Conservation (phyloP, 2,888 invertebrate species). For the Rapana venosa region DNA sequence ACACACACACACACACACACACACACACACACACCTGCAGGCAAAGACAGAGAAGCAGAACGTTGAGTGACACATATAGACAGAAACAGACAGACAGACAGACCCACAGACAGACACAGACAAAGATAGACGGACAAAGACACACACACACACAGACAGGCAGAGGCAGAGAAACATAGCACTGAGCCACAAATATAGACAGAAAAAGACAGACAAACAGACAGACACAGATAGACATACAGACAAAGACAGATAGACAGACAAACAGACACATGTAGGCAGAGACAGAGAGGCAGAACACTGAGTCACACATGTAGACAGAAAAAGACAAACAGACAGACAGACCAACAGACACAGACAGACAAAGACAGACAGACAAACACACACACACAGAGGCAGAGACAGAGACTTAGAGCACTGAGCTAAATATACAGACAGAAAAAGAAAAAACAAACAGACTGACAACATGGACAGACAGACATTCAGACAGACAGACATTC, state of each 20-base stretch:
- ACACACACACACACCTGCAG: too few relatives aligned
- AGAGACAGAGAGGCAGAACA: neutral
- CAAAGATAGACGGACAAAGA: neutral
- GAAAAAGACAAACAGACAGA: neutral
- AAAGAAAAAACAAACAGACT: too few relatives aligned
- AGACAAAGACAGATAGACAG: too few relatives aligned
- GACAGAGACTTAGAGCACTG: neutral
- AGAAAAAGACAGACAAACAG: too few relatives aligned
- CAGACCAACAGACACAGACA: neutral
- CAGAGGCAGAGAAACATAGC: neutral
- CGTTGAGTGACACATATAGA: neutral
- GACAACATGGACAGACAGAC: too few relatives aligned
- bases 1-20: too few relatives aligned
- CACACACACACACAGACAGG: neutral
- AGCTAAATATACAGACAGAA: too few relatives aligned
- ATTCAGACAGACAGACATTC: too few relatives aligned
- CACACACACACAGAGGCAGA: neutral
- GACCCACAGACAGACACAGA: neutral
- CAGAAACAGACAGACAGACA: neutral
- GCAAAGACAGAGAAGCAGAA: neutral
- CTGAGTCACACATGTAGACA: neutral
- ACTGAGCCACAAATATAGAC: too few relatives aligned
- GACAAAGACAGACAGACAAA: neutral
- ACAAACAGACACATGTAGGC: too few relatives aligned
- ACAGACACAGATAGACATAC: too few relatives aligned